Evolutionary conservation across 2,888 invertebrate species (phyloP), one percentile per base, ranked within the genome.

Genomic region (Lithophane socia): DNA sequence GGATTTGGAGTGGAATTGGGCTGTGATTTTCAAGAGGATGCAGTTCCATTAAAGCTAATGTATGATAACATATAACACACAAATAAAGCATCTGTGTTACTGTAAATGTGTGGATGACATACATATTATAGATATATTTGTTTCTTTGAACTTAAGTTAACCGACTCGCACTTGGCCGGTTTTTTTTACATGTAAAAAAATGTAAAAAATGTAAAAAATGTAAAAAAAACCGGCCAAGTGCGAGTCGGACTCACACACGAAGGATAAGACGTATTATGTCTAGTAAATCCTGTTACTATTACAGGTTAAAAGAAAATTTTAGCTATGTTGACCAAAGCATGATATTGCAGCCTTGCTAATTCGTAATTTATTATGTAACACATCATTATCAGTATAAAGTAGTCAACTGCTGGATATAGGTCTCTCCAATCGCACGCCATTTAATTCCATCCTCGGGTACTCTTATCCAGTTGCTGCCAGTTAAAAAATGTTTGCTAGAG

Each of bases 251-350:
- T n/a, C n/a, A n/a, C n/a, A n/a, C n/a, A n/a, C n/a, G n/a, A n/a
- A n/a, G n/a, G n/a, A n/a, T n/a, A n/a, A 86, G 84, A 78, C 42
- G 49, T 78, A 86, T 81, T 81, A 76, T 65, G 80, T 65, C 29
- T 80, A 61, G 75, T 76, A 79, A 84, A 87, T 80, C 52, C 21
- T 47, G 60, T 85, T 87, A 78, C 18, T 56, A 9, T 42, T 64
- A 24, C 37, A 54, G 10, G 66, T 10, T 80, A n/a, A 52, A 73
- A 42, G 52, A 60, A 21, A 81, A 79, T 75, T 80, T 49, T 21
- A 52, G 24, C 52, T 0, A 12, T 54, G 37, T 44, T 54, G 49
- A 56, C 54, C 37, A 9, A 16, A 16, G 16, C 16, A 10, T 37
- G 9, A 29, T 52, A 29, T 9, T 47, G n/a, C 4, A 18, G 21